These are phyloP conservation scores for Meloe dianella DNA, from an alignment of 2,888 invertebrate species.

Conservation along the genomic window DNA sequence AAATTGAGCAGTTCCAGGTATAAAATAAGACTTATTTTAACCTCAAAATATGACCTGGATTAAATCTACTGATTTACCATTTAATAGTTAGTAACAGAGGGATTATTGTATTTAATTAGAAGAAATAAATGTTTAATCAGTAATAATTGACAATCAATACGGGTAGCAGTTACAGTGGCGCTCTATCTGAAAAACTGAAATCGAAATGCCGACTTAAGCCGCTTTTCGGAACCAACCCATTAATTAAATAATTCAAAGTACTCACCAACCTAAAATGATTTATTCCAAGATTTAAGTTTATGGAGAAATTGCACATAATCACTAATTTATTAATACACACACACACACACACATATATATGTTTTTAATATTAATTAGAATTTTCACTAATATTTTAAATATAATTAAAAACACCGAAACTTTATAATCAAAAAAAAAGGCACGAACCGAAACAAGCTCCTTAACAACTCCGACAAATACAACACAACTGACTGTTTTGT, in stretches of 20 bases:
- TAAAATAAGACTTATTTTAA: background rate
- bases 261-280: background rate
- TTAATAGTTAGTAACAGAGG: background rate
- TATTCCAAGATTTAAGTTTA: background rate
- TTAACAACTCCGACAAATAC: constrained; percentile 16
- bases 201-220: background rate
- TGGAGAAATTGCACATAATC: background rate
- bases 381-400: background rate
- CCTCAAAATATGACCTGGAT: constrained; percentile 1
- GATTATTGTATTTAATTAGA: constrained; percentile 2
- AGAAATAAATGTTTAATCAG: background rate
- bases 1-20: constrained; percentile 3
- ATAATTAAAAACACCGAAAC: background rate
- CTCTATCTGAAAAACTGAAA: too few species aligned
- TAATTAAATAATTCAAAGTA: too few species aligned
- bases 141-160: background rate
- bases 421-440: background rate
- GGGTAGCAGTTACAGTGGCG: background rate
- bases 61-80: background rate
- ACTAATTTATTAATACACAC: background rate
- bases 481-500: constrained; percentile 32
- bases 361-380: too few species aligned
- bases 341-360: too few species aligned
- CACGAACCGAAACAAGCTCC: constrained; percentile 4
- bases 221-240: too few species aligned